Evolutionary conservation across 2,888 invertebrate species (phyloP).

Genomic region (Cantharis rustica): DNA sequence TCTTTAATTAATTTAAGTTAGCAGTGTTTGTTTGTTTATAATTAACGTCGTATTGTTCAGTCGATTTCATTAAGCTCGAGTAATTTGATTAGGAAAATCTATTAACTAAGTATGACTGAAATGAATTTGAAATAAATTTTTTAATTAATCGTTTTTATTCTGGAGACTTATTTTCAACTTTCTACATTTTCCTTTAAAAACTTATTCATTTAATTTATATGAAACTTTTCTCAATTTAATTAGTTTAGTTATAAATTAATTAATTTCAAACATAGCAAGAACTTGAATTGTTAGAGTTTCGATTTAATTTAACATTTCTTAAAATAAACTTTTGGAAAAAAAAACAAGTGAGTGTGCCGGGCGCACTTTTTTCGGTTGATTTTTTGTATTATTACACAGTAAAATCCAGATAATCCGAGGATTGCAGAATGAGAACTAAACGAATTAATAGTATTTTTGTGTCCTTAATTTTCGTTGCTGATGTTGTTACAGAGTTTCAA

Average conservation of each 20-base stretch:
- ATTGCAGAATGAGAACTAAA: conserved; percentile 18
- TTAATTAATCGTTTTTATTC: conserved; percentile 53
- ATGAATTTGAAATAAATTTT: conserved; percentile 51
- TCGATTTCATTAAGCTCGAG: conserved; percentile 51
- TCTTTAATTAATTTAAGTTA: conserved; percentile 50
- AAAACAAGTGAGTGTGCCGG: not conserved
- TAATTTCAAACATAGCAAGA: conserved; percentile 20
- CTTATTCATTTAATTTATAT: conserved; percentile 52
- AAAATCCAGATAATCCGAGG: conserved; percentile 7
- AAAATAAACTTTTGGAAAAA: conserved; percentile 9
- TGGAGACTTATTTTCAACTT: conserved; percentile 44
- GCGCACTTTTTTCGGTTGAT: not conserved
- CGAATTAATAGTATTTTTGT: conserved; percentile 34
- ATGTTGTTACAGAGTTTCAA: conserved; percentile 36
- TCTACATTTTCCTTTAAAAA: conserved; percentile 40
- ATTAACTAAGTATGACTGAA: conserved; percentile 50
- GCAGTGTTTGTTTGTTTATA: conserved; percentile 52
- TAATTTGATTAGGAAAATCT: conserved; percentile 53
- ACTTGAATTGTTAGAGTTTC: conserved; percentile 27
- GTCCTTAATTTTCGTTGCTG: conserved; percentile 31
- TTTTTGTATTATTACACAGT: conserved; percentile 4
- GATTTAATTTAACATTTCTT: conserved; percentile 10
- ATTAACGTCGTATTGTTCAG: conserved; percentile 52
- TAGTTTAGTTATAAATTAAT: conserved; percentile 47
- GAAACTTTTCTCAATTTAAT: conserved; percentile 48